Evolutionary conservation across 2,888 invertebrate genomes (phyloP).

Genomic region (Chironomus tentans): DNA sequence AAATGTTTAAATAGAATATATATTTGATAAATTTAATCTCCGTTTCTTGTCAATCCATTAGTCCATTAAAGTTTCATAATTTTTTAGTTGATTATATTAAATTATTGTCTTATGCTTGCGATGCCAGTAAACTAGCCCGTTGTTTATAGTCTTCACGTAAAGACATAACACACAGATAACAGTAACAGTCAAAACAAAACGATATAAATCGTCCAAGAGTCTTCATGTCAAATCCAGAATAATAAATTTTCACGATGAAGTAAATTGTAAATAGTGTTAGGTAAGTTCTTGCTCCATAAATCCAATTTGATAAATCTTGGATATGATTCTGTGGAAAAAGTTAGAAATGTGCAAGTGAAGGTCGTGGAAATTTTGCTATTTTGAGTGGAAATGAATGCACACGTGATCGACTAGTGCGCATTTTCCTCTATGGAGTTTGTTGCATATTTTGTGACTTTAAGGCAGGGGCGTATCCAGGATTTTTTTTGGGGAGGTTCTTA

Average conservation of each 20-base stretch:
- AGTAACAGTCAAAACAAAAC: constrained; percentile 5
- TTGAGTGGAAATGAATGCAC: no score
- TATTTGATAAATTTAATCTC: neutral
- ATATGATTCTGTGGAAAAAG: constrained; percentile 15
- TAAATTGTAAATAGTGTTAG: constrained; percentile 12
- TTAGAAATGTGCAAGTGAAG: neutral
- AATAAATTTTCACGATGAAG: neutral
- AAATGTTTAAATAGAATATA: neutral
- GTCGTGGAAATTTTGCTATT: neutral
- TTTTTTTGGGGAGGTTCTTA: no score
- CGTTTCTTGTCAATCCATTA: neutral
- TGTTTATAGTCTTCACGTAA: constrained; percentile 15
- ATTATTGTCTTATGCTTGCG: neutral
- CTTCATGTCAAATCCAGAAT: neutral
- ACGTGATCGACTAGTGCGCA: no score
- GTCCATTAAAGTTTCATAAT: neutral
- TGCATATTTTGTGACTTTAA: no score
- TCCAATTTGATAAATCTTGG: constrained; percentile 17
- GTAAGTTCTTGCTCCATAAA: neutral
- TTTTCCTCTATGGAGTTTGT: no score
- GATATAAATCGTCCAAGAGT: neutral
- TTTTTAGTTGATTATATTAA: neutral
- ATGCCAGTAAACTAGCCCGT: constrained; percentile 3
- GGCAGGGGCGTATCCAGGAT: no score
- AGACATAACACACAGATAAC: constrained; percentile 2